Evolutionary conservation across 2,113 vertebrate species (phyloP).

Genomic region (human): GRCh38 chr2:46355501-46356000

Average conservation of each 20-base stretch:
- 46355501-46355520: neutral
- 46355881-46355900: neutral
- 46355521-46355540: neutral
- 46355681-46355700: neutral
- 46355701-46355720: neutral
- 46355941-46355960: neutral
- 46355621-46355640: too few relatives aligned
- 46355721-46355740: neutral
- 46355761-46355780: conserved; percentile 63
- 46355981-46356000: neutral
- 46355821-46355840: neutral
- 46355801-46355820: conserved; percentile 70
- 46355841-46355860: neutral
- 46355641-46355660: neutral
- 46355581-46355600: neutral
- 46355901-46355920: accelerated
- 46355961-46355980: neutral
- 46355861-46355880: too few relatives aligned
- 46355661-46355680: neutral
- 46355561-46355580: neutral
- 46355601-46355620: neutral
- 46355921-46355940: neutral
- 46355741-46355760: conserved; percentile 70
- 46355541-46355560: neutral
- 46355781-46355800: conserved; percentile 68